These are phyloP conservation scores for Chrosomus eos DNA, from an alignment of 2,797 vertebrate genomes.

Conservation along the genomic window DNA sequence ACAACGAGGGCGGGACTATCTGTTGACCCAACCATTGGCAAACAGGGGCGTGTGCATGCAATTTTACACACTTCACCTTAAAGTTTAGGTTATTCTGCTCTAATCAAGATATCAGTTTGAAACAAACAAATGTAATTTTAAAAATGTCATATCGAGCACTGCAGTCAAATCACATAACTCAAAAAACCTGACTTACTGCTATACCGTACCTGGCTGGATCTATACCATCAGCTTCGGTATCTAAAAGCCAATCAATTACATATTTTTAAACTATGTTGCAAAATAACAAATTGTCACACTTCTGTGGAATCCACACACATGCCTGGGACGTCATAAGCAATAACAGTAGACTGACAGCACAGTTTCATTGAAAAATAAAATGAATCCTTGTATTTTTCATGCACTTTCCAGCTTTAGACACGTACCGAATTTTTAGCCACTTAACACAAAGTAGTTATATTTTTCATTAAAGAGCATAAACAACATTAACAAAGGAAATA, in stretches of 20 bases:
- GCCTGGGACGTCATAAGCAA: not conserved
- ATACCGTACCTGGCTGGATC: no score
- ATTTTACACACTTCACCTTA: not conserved
- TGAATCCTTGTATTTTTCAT: not conserved
- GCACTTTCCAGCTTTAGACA: not conserved
- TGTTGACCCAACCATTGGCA: not conserved
- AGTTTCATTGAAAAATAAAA: not conserved
- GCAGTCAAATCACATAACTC: not conserved
- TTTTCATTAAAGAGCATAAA: not conserved
- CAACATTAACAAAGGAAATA: not conserved
- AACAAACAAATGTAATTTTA: not conserved
- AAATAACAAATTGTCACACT: not conserved
- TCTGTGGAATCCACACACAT: not conserved
- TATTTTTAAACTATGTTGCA: not conserved
- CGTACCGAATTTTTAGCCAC: not conserved
- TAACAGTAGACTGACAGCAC: not conserved
- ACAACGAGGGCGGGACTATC: not conserved
- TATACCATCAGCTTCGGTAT: not conserved
- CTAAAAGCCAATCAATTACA: not conserved
- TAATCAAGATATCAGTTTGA: not conserved
- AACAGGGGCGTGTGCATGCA: not conserved
- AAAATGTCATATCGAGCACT: not conserved
- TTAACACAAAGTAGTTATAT: no score
- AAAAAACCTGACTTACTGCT: not conserved
- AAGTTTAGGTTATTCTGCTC: not conserved